Conservation (phyloP, 2,888 invertebrate genomes). For the Diogma glabrata region DNA sequence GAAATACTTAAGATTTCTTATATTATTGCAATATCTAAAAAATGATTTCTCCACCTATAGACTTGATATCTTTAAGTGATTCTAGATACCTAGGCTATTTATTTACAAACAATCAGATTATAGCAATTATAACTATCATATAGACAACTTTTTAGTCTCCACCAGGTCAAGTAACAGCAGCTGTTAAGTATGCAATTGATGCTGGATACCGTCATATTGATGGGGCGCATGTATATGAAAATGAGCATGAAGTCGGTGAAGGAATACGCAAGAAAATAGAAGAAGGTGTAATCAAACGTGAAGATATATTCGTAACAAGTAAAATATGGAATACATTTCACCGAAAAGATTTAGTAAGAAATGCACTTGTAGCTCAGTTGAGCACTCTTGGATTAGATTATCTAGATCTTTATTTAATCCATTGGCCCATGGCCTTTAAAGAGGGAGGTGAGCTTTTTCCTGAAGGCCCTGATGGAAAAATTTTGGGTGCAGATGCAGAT, state of each 20-base stretch:
- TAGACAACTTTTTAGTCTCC: slow-evolving; percentile 54
- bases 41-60: no score
- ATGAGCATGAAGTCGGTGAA: slow-evolving; percentile 56
- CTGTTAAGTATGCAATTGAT: slow-evolving; percentile 59
- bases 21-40: no score
- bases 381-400: slow-evolving; percentile 54
- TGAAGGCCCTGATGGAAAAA: slow-evolving; percentile 45
- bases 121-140: no score
- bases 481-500: slow-evolving; percentile 42
- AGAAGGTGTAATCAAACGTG: slow-evolving; percentile 51
- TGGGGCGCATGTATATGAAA: slow-evolving; percentile 50
- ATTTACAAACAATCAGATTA: no score
- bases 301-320: slow-evolving; percentile 55
- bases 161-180: slow-evolving; percentile 49
- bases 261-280: slow-evolving; percentile 49
- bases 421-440: slow-evolving; percentile 65
- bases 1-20: no score
- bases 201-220: slow-evolving; percentile 63
- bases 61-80: no score
- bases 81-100: no score
- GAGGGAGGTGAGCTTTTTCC: slow-evolving; percentile 45
- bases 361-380: slow-evolving; percentile 50
- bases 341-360: slow-evolving; percentile 50
- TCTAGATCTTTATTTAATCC: slow-evolving; percentile 69
- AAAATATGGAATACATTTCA: slow-evolving; percentile 41